phyloP scores from a whole-genome alignment of 2,888 invertebrate genomes.

The Epinotia ramella region DNA sequence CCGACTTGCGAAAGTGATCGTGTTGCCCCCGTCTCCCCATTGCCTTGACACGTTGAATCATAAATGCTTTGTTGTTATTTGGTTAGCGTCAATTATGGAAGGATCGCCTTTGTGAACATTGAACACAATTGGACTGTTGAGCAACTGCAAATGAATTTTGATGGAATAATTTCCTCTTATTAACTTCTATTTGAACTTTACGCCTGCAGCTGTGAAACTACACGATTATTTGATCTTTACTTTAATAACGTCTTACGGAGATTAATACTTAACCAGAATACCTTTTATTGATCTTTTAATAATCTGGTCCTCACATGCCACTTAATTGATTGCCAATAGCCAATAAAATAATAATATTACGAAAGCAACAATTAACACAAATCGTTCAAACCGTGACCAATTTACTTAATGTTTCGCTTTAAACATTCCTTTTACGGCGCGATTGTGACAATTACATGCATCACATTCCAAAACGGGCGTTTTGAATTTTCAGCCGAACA shows the following conservation, averaged over 20 bases:
- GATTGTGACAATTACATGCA: conserved; percentile 40
- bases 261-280: not conserved
- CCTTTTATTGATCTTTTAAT: not conserved
- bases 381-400: conserved; percentile 38
- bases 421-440: conserved; percentile 30
- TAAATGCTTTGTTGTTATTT: conserved; percentile 47
- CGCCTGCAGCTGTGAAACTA: conserved; percentile 1
- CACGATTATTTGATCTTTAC: not conserved
- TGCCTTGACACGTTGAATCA: conserved; percentile 66
- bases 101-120: conserved; percentile 39
- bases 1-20: conserved; percentile 62
- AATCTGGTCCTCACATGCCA: not conserved
- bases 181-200: conserved; percentile 13
- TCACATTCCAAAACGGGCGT: conserved; percentile 36
- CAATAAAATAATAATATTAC: conserved; percentile 34
- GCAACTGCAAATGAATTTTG: conserved; percentile 22
- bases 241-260: not conserved
- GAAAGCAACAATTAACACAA: conserved; percentile 39
- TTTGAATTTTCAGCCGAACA: conserved; percentile 24
- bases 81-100: conserved; percentile 39
- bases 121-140: conserved; percentile 33
- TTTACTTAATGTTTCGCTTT: conserved; percentile 34
- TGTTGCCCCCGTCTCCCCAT: conserved; percentile 54
- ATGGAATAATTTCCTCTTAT: conserved; percentile 19
- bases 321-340: conserved; percentile 16